Base-by-base conservation (phyloP, 2,888 invertebrate species). In the Crematogaster levior region DNA sequence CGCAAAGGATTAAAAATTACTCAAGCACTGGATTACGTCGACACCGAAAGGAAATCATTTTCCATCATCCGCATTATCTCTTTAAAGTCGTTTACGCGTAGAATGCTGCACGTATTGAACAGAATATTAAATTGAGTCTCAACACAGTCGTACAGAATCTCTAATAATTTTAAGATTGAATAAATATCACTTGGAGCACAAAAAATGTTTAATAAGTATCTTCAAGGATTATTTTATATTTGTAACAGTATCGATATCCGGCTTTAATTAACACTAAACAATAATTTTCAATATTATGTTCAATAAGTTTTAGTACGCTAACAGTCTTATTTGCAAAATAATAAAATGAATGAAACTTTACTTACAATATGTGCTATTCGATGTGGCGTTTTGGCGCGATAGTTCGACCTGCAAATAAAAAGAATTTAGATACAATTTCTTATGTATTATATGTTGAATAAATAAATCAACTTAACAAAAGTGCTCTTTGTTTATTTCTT, bases 321-420 rank as follows among this genome's bases (percentile, higher is more conserved):
- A 37, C 27, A 51, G 2, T 73, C 30, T 48, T 27, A 34, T 34
- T 77, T 18, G 18, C 9, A 66, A 65, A 46, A 34, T 46, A 53
- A 15, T 7, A 12, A 40, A 68, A 21, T 1, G 68, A 58, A 56
- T 40, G 37, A n/a, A n/a, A n/a, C n/a, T 4, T 4, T 84, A 89
- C 90, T 90, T 60, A 90, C 90, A 84, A 86, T 89, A 48, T 84
- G 87, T 61, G 80, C 86, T 82, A 81, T 82, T 48, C 84, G 86
- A 75, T 89, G 90, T 84, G 85, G 88, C 90, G 88, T 89, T 72
- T 86, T 89, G 84, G 60, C 85, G 81, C 61, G 60, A 81, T 84
- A 70, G 46, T 21, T 81, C 74, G 48, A 83, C 66, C 90, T 88
- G 82, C 10, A 86, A 58, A 61, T 21, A 60, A 21, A 61, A 75